Conservation (phyloP, 2,888 invertebrate genomes). For the Polydrusus cervinus region DNA sequence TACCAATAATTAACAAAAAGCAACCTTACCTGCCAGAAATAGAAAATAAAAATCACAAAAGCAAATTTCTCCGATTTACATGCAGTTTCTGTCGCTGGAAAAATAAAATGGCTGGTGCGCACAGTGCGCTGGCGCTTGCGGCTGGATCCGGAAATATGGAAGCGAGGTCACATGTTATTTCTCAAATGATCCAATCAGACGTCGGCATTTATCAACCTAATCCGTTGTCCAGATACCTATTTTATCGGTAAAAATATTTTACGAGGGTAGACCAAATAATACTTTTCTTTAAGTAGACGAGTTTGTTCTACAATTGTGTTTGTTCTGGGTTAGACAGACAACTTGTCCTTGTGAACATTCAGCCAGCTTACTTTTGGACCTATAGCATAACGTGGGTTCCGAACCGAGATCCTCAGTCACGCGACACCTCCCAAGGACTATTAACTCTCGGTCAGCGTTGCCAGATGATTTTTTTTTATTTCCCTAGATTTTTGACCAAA, state of each 20-base stretch:
- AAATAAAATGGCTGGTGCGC: neutral
- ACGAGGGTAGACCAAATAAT: slow-evolving; percentile 8
- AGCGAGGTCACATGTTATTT: neutral
- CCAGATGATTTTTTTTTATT: no score
- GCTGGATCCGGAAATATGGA: neutral
- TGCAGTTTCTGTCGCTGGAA: neutral
- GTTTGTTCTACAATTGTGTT: no score
- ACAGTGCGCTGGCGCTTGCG: neutral
- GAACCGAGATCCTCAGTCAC: no score
- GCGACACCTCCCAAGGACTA: no score
- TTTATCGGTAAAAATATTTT: slow-evolving; percentile 4
- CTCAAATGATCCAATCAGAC: neutral
- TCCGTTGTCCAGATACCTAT: neutral
- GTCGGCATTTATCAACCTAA: neutral
- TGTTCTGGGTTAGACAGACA: no score
- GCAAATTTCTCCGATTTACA: neutral
- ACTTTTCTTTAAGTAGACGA: no score
- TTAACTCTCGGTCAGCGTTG: no score
- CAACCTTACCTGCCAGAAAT: slow-evolving; percentile 8
- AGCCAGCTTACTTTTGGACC: no score
- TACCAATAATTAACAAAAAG: neutral
- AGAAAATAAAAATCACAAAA: slow-evolving; percentile 2
- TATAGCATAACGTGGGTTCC: no score
- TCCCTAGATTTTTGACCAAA: no score
- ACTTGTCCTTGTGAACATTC: no score